A percentile compares a stretch with the other conserved stretches of the same genome.
Conservation (phyloP, 2,797 vertebrate genomes). For the Geotrypetes seraphini region DNA sequence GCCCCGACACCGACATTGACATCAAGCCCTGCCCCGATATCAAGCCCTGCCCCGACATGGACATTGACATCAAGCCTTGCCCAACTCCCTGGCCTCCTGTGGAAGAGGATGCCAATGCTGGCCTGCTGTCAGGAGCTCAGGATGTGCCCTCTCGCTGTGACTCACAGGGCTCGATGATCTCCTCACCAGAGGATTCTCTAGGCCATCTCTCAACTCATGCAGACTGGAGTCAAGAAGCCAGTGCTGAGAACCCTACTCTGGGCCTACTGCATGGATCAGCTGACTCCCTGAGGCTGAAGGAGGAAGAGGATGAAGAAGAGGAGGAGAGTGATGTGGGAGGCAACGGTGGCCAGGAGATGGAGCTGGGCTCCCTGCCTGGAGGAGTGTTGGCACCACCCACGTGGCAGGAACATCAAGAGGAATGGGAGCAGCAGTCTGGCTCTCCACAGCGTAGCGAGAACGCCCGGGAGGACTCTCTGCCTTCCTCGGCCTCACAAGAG, state of each 20-base stretch:
- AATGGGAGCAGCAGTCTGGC: conserved; percentile 10
- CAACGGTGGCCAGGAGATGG: conserved; percentile 10
- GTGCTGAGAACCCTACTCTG: conserved; percentile 14
- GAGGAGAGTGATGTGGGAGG: conserved; percentile 7
- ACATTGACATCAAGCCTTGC: background rate
- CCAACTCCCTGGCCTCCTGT: conserved; percentile 3
- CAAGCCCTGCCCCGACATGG: too few species aligned
- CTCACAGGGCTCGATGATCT: conserved; percentile 32
- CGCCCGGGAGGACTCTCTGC: conserved; percentile 33
- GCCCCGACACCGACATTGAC: too few species aligned
- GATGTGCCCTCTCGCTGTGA: conserved; percentile 19
- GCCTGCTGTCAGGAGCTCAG: background rate
- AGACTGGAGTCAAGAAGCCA: conserved; percentile 20
- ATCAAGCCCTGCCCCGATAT: too few species aligned
- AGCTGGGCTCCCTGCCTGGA: conserved; percentile 2
- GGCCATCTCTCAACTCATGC: conserved; percentile 17
- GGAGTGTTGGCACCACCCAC: conserved; percentile 11
- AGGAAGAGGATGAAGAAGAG: conserved; percentile 26
- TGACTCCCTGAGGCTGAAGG: conserved; percentile 1
- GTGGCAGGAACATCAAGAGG: conserved; percentile 26
- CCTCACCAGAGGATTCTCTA: conserved; percentile 33
- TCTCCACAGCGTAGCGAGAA: conserved; percentile 21
- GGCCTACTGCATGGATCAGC: conserved; percentile 13
- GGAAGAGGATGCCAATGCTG: conserved; percentile 23
- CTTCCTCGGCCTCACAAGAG: conserved; percentile 25